Evolutionary conservation across 2,888 invertebrate species (phyloP), one percentile per base, ranked within the genome.

Genomic region (Agrotis segetum): DNA sequence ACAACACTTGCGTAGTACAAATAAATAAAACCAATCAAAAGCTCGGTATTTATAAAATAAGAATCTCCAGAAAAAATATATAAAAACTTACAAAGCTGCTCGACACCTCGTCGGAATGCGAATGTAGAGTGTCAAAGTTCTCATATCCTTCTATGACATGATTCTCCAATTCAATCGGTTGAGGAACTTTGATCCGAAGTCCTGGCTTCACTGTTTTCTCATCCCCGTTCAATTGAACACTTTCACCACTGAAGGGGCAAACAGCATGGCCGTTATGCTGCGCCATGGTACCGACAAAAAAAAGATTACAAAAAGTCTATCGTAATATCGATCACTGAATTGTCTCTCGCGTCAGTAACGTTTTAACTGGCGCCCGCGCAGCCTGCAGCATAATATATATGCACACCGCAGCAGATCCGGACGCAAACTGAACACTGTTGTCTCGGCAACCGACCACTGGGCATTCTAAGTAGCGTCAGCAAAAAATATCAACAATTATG

Each of bases 131-230:
- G 67, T 96, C 96, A 24, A 91, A 89, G 61, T 90, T 92, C 78
- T 95, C 94, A 21, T 71, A 81, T 60, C 90, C 92, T 13, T 85
- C 81, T 55, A 85, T 84, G 21, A 91, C 72, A 79, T 92, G 91
- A 74, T 96, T 95, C 82, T 90, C 92, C 86, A 96, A 83, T 77
- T 89, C 90, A 67, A 95, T 87, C 6, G 95, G 94, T 52, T 92
- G 93, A n/a, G 93, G 91, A 77, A 96, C 92, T 88, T 94, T 94
- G 9, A 96, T 86, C 24, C 92, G 91, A 56, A 95, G 88, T 60
- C 91, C 91, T 3, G 92, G 90, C 78, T 94, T 95, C 79, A 86
- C 89, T 69, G 86, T 69, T 67, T 90, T 93, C 14, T 91, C 83
- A 62, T 84, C 85, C 75, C 81, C 85, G 13, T 88, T 90, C 47